Base-by-base conservation (phyloP, 2,797 vertebrate species). In the Platalea minor region DNA sequence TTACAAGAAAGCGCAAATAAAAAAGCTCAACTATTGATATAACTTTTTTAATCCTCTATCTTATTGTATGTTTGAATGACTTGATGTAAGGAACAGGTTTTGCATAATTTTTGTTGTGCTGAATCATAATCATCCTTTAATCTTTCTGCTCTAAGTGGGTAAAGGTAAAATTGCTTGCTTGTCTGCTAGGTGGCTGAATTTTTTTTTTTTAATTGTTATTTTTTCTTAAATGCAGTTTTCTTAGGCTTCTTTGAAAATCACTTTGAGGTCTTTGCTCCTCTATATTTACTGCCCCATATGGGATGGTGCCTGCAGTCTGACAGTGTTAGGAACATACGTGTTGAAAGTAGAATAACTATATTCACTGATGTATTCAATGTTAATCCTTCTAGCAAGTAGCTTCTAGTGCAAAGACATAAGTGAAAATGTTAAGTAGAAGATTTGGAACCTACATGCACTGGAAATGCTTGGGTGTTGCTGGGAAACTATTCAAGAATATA, bases 251-350 rank as follows among this genome's bases (percentile, higher is more conserved):
- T 88, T 10, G 3, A 33, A 68, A 61, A 69, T 78, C 11, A 14
- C 15, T 75, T 68, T 16, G 23, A 65, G 46, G 7, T 80, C 24
- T 79, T 85, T 50, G 25, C 28, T 94, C 1, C 33, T 75, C 11
- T 65, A 1, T 25, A 7, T 53, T 67, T 89, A n/a, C 18, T 37
- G 2, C 37, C 13, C 9, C 0, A 0, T 29, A 28, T 29, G 43
- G 19, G 10, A 15, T 15, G 10, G 8, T 63, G 21, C 43, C 37
- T 65, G 18, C 33, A 43, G 21, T 46, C 57, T 65, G 79, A 57
- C 21, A 39, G n/a, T 7, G 3, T 75, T 53, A 50, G 13, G 23
- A 65, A 37, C 31, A 31, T 54, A 13, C 0, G 2, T 48, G 9
- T 54, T 65, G 50, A n/a, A 75, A 54, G 60, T 17, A 46, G 53